Conservation (phyloP, 2,888 invertebrate species). For the Ditylenchus weischeri region DNA sequence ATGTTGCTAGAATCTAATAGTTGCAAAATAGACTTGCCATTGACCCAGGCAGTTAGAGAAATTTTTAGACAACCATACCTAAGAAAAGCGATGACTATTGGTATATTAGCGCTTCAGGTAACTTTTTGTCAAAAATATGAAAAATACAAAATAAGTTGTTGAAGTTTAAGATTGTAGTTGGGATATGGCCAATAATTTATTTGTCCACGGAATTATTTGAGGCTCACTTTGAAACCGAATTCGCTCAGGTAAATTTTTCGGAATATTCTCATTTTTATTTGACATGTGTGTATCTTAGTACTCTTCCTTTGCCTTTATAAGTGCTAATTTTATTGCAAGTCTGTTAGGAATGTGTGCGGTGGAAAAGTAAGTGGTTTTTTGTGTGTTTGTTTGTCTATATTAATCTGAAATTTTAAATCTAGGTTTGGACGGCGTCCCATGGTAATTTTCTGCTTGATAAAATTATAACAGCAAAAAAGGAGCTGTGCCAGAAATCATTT, state of each 20-base stretch:
- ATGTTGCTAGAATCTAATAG: conserved; percentile 37
- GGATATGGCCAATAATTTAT: conserved; percentile 43
- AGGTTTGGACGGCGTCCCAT: conserved; percentile 43
- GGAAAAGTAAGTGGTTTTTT: conserved; percentile 31
- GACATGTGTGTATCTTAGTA: conserved; percentile 17
- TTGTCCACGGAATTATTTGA: conserved; percentile 41
- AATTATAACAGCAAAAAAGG: too few species aligned
- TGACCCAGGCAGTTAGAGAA: conserved; percentile 31
- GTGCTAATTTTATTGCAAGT: conserved; percentile 40
- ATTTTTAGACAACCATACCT: conserved; percentile 33
- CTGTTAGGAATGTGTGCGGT: conserved; percentile 36
- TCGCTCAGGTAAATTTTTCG: conserved; percentile 31
- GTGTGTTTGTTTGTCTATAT: not conserved
- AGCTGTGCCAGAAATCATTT: too few species aligned
- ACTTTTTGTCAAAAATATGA: conserved; percentile 16
- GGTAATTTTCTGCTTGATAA: conserved; percentile 14
- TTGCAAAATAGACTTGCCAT: conserved; percentile 21
- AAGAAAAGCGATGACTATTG: conserved; percentile 38
- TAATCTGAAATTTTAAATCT: not conserved
- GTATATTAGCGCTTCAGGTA: conserved; percentile 37
- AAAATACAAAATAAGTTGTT: conserved; percentile 7
- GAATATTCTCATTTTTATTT: not conserved
- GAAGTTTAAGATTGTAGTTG: conserved; percentile 36
- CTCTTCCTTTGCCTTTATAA: conserved; percentile 40
- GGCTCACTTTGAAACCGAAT: conserved; percentile 33